Conservation (phyloP, 2,888 invertebrate genomes). For the Aporophyla lueneburgensis region DNA sequence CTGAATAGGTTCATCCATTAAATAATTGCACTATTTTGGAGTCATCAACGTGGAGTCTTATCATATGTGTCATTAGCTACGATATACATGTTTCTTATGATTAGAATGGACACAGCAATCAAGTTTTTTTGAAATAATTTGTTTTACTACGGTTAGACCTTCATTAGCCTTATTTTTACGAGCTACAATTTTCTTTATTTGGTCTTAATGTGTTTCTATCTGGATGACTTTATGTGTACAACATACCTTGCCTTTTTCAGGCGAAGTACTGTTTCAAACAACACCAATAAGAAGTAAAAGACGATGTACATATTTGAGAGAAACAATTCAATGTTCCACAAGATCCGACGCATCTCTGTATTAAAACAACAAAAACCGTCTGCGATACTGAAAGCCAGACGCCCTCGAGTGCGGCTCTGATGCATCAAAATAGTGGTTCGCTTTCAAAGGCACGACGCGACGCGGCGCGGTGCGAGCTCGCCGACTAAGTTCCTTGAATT, state of each 20-base stretch:
- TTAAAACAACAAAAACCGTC: slow-evolving; percentile 67
- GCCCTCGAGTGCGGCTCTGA: slow-evolving; percentile 71
- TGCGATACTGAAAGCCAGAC: slow-evolving; percentile 77
- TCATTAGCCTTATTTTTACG: slow-evolving; percentile 54
- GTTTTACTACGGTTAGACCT: slow-evolving; percentile 40
- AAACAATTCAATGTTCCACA: slow-evolving; percentile 58
- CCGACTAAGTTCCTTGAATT: slow-evolving; percentile 70
- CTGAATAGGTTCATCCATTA: slow-evolving; percentile 37
- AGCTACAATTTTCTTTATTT: slow-evolving; percentile 55
- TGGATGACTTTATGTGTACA: slow-evolving; percentile 32
- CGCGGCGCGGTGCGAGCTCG: slow-evolving; percentile 45
- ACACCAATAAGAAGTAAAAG: slow-evolving; percentile 38
- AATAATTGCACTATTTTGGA: slow-evolving; percentile 47
- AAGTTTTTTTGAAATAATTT: slow-evolving; percentile 35
- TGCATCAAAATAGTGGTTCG: slow-evolving; percentile 71
- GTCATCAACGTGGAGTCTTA: slow-evolving; percentile 39
- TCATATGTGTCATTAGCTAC: slow-evolving; percentile 50
- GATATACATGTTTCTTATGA: slow-evolving; percentile 37
- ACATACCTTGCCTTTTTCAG: slow-evolving; percentile 45
- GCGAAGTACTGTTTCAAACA: slow-evolving; percentile 15
- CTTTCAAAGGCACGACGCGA: slow-evolving; percentile 67
- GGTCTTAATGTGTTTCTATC: slow-evolving; percentile 44
- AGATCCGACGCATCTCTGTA: slow-evolving; percentile 62
- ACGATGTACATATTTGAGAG: slow-evolving; percentile 43
- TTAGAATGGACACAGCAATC: slow-evolving; percentile 8